A percentile compares a stretch with the other conserved stretches of the same genome.
phyloP scores from a whole-genome alignment of 2,113 vertebrate species.

The human (Homo sapiens) region GRCh38 chr5:2621501-2622000 shows the following conservation, averaged over 20 bases:
- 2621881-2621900: rapidly evolving
- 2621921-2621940: too few relatives aligned
- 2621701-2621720: background rate
- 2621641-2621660: background rate
- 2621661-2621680: background rate
- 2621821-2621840: background rate
- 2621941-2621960: rapidly evolving
- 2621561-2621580: background rate
- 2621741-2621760: rapidly evolving
- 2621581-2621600: background rate
- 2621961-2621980: background rate
- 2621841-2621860: too few relatives aligned
- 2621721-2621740: background rate
- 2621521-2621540: background rate
- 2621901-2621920: rapidly evolving
- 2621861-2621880: background rate
- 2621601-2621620: background rate
- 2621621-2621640: background rate
- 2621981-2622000: background rate
- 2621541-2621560: background rate
- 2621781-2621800: background rate
- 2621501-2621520: background rate
- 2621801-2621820: rapidly evolving
- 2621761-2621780: too few relatives aligned
- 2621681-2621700: background rate